Base-by-base conservation (phyloP, 2,113 vertebrate genomes). In the Oenanthe melanoleuca region DNA sequence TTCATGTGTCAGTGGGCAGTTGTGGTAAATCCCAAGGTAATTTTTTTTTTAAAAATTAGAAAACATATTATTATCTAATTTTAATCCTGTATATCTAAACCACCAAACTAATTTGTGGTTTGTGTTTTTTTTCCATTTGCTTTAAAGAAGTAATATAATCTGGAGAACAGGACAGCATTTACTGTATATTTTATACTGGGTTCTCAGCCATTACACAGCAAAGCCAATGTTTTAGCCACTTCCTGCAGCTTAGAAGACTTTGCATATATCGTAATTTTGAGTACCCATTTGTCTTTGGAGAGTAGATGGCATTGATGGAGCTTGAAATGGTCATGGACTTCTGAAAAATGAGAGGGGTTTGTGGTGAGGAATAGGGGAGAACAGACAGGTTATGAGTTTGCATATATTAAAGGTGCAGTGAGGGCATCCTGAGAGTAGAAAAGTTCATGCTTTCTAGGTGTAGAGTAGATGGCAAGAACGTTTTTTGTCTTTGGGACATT, bases 371-470 rank as follows among this genome's bases (percentile, higher is more conserved):
- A 38, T 37, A n/a, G 65, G 33, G 16, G 14, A 75, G 22, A 38
- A 25, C 8, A 15, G 40, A 18, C 8, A n/a, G 53, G 8, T 59
- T 57, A 33, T 23, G 25, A 29, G 21, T 61, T 84, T 66, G 24
- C 2, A 1, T 80, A 0, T 28, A 0, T 59, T 50, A 25, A 31
- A 53, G 34, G 15, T 45, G 9, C 31, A 26, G 9, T 61, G 47
- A 33, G 50, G 38, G 14, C 25, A 67, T 87, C 19, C 18, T 89
- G 70, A 77, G 63, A 19, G 59, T 40, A 26, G 60, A 25, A 16
- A 14, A 64, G 40, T 60, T 44, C 28, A 18, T 75, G 28, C 3
- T 50, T 80, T 69, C 8, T 65, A 24, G 40, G 23, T 20, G 9
- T 26, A 37, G 52, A 49, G 22, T 63, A 15, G 20, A 17, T 49